Percentiles rank a stretch among this genome's conserved stretches.
Evolutionary conservation across 1,140 invertebrate genomes (phyloP).

Genomic region (Aleiodes sp.): DNA sequence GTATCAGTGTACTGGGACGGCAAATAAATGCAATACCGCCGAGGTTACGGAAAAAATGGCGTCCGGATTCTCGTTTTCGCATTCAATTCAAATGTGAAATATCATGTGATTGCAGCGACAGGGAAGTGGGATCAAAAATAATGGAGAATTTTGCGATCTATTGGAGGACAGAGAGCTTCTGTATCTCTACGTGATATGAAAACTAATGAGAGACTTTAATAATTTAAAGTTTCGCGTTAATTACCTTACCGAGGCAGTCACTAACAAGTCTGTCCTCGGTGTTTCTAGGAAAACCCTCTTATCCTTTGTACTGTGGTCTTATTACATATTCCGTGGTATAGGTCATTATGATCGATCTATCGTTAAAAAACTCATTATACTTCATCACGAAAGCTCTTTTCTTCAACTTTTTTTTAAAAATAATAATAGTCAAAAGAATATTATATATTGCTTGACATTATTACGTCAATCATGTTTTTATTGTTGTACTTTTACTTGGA

Average conservation of each 20-base stretch:
- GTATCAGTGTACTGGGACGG: too few species aligned
- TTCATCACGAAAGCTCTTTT: constrained; percentile 15
- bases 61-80: too few species aligned
- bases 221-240: constrained; percentile 43
- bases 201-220: constrained; percentile 43
- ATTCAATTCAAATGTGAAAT: too few species aligned
- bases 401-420: background rate
- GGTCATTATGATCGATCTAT: constrained; percentile 17
- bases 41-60: too few species aligned
- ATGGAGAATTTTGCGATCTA: background rate
- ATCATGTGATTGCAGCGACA: too few species aligned
- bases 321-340: constrained; percentile 13
- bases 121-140: too few species aligned
- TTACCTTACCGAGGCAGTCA: constrained; percentile 33
- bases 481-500: background rate
- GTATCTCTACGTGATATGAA: constrained; percentile 35
- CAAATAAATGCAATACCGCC: too few species aligned
- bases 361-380: constrained; percentile 36
- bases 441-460: background rate
- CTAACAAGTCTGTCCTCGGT: constrained; percentile 5
- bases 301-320: constrained; percentile 5
- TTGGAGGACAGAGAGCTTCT: constrained; percentile 11
- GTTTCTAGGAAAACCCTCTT: constrained; percentile 8
- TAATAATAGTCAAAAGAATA: background rate
- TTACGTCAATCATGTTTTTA: background rate